phyloP scores from a whole-genome alignment of 2,888 invertebrate species.

The Nemurella pictetii region DNA sequence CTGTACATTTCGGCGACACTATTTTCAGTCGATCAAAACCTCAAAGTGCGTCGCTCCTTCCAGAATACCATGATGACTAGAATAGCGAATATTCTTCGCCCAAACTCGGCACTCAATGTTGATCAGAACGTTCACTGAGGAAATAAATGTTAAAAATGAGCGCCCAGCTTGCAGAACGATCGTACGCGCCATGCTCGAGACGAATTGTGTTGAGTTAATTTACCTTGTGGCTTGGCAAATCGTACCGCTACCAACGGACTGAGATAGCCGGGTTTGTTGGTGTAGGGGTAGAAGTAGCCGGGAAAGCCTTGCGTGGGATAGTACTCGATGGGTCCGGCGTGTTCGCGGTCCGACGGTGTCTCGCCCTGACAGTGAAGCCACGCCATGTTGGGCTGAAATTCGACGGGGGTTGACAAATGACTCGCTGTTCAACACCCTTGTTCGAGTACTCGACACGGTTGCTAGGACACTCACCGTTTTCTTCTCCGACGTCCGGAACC shows the following conservation, averaged over 20 bases:
- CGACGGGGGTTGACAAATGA: not conserved
- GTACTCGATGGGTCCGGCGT: conserved; percentile 69
- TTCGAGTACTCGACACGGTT: too few species aligned
- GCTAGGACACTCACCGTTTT: too few species aligned
- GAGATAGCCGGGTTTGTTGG: conserved; percentile 61
- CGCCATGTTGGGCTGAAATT: conserved; percentile 64
- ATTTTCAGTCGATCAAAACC: conserved; percentile 59
- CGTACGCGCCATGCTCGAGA: not conserved
- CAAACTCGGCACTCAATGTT: conserved; percentile 87
- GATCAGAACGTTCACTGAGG: conserved; percentile 61
- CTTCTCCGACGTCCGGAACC: not conserved
- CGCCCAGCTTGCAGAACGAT: not conserved
- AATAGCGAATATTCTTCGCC: conserved; percentile 83
- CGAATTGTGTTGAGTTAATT: conserved; percentile 45
- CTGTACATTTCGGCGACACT: not conserved
- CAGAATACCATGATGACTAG: conserved; percentile 63
- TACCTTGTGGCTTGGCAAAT: conserved; percentile 58
- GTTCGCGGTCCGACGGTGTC: conserved; percentile 73
- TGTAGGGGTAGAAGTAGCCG: conserved; percentile 58
- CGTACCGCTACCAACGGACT: conserved; percentile 69
- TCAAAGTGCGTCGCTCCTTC: conserved; percentile 69
- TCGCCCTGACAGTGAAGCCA: conserved; percentile 85
- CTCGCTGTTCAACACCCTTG: too few species aligned
- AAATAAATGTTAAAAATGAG: not conserved
- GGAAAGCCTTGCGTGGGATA: conserved; percentile 53